Evolutionary conservation across 2,113 vertebrate genomes (phyloP), one percentile per base, ranked within the genome.

Genomic region (Desmodus rotundus): DNA sequence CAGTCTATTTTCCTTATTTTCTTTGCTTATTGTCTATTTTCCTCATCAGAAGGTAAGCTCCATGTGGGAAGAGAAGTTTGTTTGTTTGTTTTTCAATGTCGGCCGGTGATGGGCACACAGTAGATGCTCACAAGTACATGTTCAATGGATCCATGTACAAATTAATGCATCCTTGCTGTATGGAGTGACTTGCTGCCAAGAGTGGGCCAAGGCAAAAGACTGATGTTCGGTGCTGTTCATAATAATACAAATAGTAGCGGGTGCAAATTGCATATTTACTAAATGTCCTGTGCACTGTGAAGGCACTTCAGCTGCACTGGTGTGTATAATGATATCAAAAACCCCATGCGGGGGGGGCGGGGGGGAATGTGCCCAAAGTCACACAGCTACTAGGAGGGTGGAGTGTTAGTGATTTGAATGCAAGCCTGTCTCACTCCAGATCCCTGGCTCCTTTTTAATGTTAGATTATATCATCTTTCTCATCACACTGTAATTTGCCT

Each of bases 261-360:
- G 15, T 28, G 41, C 16, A 38, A 45, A 2, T 0, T 50, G 61
- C 47, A 41, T 47, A 24, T n/a, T 88, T 45, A 76, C 41, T 11
- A 3, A 5, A 54, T 38, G 50, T 6, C 14, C 38, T 68, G 41
- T 3, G 28, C 19, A 16, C 63, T 24, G 28, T 38, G 28, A 14
- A 41, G 81, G 28, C 20, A 63, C 72, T 17, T 68, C 33, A 58
- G 9, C 38, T 28, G 7, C 31, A 33, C 3, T 65, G 1, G 1
- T 68, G 3, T 61, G 20, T 33, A 20, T 26, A 45, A 47, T 24
- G 38, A 15, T 72, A 67, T 76, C 72, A 67, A 26, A 50, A 45
- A 52, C 3, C 3, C 12, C 77, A 11, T 0, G n/a, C 65, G 24
- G 47, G 13, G 12, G 2, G 47, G 6, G 5, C 43, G 4, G 54